Base-by-base conservation (phyloP, 2,797 vertebrate genomes). In the Poecilia picta region DNA sequence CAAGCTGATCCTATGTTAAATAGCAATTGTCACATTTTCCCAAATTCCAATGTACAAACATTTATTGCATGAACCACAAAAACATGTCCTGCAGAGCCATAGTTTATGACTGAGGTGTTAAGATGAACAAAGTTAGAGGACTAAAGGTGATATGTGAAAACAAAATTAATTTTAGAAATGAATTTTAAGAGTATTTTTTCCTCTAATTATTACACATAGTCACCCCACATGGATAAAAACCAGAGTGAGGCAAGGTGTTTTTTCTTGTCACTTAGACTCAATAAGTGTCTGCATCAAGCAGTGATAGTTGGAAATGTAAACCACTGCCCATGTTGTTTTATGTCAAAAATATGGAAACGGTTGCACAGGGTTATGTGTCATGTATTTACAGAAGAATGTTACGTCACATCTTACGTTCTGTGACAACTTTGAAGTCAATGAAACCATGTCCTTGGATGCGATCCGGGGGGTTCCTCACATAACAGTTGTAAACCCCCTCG, bases 391-490 rank as follows among this genome's bases (percentile, higher is more conserved):
- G 12, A 79, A 75, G 7, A 33, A 28, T 72, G 18, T 77, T 36
- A 74, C 12, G 55, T 28, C 5, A 20, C 51, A 31, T 79, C 97
- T 94, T 95, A 99, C 98, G 96, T 96, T 99, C 89, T 31, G 97
- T 96, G 85, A 98, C 94, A 49, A 99, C 97, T 45, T 86, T 92
- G 75, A 99, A 95, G 45, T 90, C 81, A 89, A 98, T 98, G 91
- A 80, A 81, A 36, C 97, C 97, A 0, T 95, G 95, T 81, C 98
- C 98, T 1, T 90, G 96, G 72, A 97, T 96, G 73, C 98, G 96
- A 92, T 99, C 98, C 0, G 98, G 98, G 0, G 97, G 98, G 90
- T 99, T 99, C 85, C 93, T 96, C 78, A 99, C 95, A 0, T 97
- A 97, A 93, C 98, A 99, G 86, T 97, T 95, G 93, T 99, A 99